Base-by-base conservation (phyloP, 2,888 invertebrate species). In the Aporophyla lueneburgensis region DNA sequence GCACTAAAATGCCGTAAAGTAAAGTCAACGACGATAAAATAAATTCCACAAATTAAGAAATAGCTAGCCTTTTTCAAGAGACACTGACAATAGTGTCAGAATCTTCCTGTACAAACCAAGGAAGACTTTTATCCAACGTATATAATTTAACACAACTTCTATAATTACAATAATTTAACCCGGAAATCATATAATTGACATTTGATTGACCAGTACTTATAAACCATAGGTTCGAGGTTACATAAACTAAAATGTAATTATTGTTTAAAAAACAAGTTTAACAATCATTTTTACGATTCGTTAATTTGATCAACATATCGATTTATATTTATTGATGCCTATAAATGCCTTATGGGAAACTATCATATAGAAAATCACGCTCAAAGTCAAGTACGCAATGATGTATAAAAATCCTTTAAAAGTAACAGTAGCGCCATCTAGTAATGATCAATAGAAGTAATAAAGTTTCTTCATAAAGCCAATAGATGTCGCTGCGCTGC, bases 401-500 rank as follows among this genome's bases (percentile, higher is more conserved):
- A 75, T 81, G 54, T 71, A 78, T 33, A 3, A 69, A 56, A 46
- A 62, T 58, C 2, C 40, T 27, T 40, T 40, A 46, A 61, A 61
- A 24, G 46, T 53, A 43, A 68, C 33, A 63, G 83, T 90, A 85
- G n/a, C 84, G 92, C 93, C 93, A 93, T 91, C 94, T 94, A 90
- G 84, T 69, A 46, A 74, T 67, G 75, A 85, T 84, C 75, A 40
- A 74, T 62, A 3, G 91, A 93, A 94, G 90, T 91, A 92, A 65
- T 49, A 27, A 54, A 89, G 89, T 93, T 85, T 92, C 85, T 27
- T 2, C 21, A 5, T 5, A 3, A 49, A 40, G n/a, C 65, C 88
- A 82, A 88, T 88, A 95, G 95, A 95, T 95, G 96, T 88, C 94
- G 88, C 79, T 89, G 80, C 73, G 54, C 51, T 58, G 19, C 61